These are phyloP conservation scores for Enhydra lutris DNA, from an alignment of 2,113 vertebrate genomes.

Conservation along the genomic window DNA sequence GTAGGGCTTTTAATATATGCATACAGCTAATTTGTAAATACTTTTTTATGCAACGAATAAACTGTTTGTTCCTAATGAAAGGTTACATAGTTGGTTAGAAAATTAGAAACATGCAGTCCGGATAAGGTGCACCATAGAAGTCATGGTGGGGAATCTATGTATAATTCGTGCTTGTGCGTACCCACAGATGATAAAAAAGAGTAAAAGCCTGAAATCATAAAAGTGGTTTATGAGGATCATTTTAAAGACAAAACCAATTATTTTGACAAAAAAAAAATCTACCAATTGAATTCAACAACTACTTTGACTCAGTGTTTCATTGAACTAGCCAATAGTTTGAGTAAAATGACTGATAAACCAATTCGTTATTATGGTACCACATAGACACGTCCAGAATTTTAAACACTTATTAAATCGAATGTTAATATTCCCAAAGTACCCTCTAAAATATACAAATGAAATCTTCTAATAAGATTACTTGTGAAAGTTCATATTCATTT, in stretches of 20 bases:
- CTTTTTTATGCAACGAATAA: neutral
- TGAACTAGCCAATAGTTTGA: neutral
- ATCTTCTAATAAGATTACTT: conserved; percentile 51
- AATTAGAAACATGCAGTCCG: neutral
- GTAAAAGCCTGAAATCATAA: neutral
- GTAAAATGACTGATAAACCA: conserved; percentile 10
- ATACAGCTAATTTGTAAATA: neutral
- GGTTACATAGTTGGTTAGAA: neutral
- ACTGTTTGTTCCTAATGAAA: neutral
- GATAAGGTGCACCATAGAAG: neutral
- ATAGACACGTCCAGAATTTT: conserved; percentile 35
- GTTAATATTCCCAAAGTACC: conserved; percentile 47
- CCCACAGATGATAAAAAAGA: neutral
- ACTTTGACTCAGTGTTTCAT: conserved; percentile 42
- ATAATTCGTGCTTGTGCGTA: neutral
- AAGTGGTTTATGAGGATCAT: neutral
- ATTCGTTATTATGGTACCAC: neutral
- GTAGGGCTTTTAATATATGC: neutral
- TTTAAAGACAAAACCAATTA: conserved; percentile 1
- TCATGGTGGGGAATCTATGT: neutral
- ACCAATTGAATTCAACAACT: conserved; percentile 5
- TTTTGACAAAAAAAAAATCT: neutral
- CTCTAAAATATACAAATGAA: conserved; percentile 62
- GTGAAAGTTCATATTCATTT: conserved; percentile 56
- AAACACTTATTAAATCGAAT: conserved; percentile 59